Evolutionary conservation across 2,888 invertebrate species (phyloP).

Genomic region (Coronaproctus castanopsis): DNA sequence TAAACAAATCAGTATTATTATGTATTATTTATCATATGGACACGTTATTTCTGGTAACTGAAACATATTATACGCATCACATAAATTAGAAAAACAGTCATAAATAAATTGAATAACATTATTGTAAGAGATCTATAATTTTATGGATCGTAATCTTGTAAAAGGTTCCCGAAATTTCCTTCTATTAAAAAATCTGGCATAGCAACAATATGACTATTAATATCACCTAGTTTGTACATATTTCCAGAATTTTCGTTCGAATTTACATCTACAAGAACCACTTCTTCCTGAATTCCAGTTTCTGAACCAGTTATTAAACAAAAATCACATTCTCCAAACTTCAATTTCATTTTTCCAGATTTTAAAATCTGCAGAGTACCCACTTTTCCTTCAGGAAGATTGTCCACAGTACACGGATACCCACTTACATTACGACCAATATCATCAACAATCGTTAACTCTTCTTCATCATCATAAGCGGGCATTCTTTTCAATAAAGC

Average conservation of each 20-base stretch:
- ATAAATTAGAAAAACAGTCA: too few relatives aligned
- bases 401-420: slow-evolving; percentile 6
- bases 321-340: slow-evolving; percentile 9
- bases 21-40: too few relatives aligned
- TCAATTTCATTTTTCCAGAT: slow-evolving; percentile 7
- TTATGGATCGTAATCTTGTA: background rate
- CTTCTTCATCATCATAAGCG: background rate
- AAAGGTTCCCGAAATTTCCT: background rate
- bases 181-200: slow-evolving; percentile 4
- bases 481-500: background rate
- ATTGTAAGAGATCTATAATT: too few relatives aligned
- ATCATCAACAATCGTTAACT: background rate
- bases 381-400: slow-evolving; percentile 10
- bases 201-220: slow-evolving; percentile 3
- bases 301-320: slow-evolving; percentile 1
- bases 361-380: slow-evolving; percentile 10
- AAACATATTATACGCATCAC: too few relatives aligned
- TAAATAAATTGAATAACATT: too few relatives aligned
- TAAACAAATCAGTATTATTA: too few relatives aligned
- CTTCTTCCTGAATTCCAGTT: slow-evolving; percentile 5
- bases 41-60: too few relatives aligned
- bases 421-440: background rate
- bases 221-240: slow-evolving; percentile 7
- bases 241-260: background rate
- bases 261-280: background rate